Percentiles rank a stretch among this genome's conserved stretches.
Evolutionary conservation across 2,888 invertebrate species (phyloP).

Genomic region (Julus scandinavius): DNA sequence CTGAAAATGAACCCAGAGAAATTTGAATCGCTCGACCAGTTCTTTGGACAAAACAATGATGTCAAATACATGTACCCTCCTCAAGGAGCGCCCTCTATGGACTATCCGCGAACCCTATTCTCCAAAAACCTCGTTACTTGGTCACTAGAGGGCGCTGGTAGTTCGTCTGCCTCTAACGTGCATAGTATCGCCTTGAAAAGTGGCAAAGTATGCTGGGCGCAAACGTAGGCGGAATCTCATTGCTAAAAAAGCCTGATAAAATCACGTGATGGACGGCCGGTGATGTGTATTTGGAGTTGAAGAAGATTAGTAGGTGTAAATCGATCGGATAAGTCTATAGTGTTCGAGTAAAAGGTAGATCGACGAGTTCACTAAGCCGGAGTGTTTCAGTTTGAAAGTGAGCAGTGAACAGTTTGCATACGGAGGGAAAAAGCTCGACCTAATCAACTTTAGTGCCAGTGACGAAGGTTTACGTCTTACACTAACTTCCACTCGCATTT

Average conservation of each 20-base stretch:
- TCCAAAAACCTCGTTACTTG: background rate
- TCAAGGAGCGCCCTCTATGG: background rate
- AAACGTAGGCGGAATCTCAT: slow-evolving; percentile 3
- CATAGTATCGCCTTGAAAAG: background rate
- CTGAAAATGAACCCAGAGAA: too few relatives aligned
- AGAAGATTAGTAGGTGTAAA: slow-evolving; percentile 18
- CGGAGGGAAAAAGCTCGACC: background rate
- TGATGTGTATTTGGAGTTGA: slow-evolving; percentile 9
- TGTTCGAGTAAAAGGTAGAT: slow-evolving; percentile 7
- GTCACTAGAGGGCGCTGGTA: background rate
- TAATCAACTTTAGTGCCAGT: background rate
- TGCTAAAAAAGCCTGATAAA: background rate
- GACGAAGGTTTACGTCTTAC: background rate
- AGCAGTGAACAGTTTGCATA: background rate
- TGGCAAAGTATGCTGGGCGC: background rate
- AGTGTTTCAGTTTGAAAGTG: background rate
- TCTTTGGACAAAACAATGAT: too few relatives aligned
- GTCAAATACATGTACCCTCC: too few relatives aligned
- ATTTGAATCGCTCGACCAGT: too few relatives aligned
- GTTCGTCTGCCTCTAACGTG: background rate
- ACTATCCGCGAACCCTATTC: background rate
- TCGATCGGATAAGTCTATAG: slow-evolving; percentile 18
- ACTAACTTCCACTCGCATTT: too few relatives aligned
- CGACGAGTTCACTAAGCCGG: background rate
- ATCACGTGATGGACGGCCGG: slow-evolving; percentile 1